Base-by-base conservation (phyloP, 2,888 invertebrate genomes). In the Iselma pallidipennis region DNA sequence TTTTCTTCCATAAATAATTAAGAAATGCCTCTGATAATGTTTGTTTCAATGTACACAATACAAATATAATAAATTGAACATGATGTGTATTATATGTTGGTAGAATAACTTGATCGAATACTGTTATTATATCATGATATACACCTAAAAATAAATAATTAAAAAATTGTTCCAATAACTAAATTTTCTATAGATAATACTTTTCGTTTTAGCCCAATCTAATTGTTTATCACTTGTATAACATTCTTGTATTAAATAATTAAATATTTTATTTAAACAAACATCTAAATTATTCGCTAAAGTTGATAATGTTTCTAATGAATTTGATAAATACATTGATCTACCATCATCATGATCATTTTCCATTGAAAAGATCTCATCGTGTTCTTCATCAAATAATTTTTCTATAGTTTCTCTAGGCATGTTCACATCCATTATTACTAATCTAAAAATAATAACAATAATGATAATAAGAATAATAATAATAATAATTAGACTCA, bases 71-170 rank as follows among this genome's bases (percentile, higher is more conserved):
- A 78, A 90, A 94, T 80, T 93, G 94, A 1, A 90, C 86, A 77
- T 93, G 92, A 76, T 89, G 87, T 31, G 91, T 91, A 26, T 91
- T 92, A 80, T 94, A 89, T 0, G 95, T 95, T 0, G 92, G 91
- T 61, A 97, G 81, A 67, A 97, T 87, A 33, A 92, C 84, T 73
- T 87, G 87, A 72, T 96, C 93, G 80, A 96, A 97, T 2, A 89
- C 86, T 63, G 82, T 83, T 63, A 94, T 74, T 51, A 89, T 69
- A 65, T 89, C 87, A 31, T 83, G 79, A 74, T 88, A 90, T 21
- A 90, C 74, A 52, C 56, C 77, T 73, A 68, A 75, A 61, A 80
- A 61, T 1, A 69, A 66, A 37, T 42, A 52, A 16, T 33, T 5
- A 4, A 19, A 45, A 21, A 2, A 1, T 21, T 19, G 9, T 21